A percentile compares a stretch with the other conserved stretches of the same genome.
Conservation (phyloP, 2,113 vertebrate genomes). For the Falcunculus frontatus region DNA sequence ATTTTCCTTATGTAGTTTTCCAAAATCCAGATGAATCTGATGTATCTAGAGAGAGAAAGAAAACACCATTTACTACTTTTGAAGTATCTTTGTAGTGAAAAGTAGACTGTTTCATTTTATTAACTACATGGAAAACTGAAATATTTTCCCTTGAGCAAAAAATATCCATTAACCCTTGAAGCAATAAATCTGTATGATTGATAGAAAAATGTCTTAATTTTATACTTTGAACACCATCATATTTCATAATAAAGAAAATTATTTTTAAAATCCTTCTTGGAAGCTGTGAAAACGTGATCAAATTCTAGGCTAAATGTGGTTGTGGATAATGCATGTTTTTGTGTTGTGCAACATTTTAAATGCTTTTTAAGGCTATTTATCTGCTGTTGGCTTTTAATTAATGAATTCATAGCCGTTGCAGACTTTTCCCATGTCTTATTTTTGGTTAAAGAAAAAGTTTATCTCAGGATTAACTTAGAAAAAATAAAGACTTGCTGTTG, state of each 20-base stretch:
- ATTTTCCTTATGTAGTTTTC: not conserved
- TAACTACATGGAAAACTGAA: not conserved
- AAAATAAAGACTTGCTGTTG: not conserved
- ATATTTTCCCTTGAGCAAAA: not conserved
- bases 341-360: not conserved
- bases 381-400: not conserved
- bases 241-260: not conserved
- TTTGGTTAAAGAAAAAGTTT: not conserved
- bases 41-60: not conserved
- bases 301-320: not conserved
- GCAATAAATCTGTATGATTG: not conserved
- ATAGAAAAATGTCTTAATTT: not conserved
- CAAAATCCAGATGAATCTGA: not conserved
- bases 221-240: not conserved
- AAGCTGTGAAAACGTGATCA: not conserved
- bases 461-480: not conserved
- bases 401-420: not conserved
- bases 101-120: not conserved
- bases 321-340: not conserved
- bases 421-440: not conserved
- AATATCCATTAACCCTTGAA: not conserved
- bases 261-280: not conserved
- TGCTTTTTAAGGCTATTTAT: not conserved
- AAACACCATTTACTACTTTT: conserved; percentile 21
- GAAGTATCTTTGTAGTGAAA: not conserved